phyloP scores from a whole-genome alignment of 1,140 invertebrate species.

The Sarcophaga bullata region DNA sequence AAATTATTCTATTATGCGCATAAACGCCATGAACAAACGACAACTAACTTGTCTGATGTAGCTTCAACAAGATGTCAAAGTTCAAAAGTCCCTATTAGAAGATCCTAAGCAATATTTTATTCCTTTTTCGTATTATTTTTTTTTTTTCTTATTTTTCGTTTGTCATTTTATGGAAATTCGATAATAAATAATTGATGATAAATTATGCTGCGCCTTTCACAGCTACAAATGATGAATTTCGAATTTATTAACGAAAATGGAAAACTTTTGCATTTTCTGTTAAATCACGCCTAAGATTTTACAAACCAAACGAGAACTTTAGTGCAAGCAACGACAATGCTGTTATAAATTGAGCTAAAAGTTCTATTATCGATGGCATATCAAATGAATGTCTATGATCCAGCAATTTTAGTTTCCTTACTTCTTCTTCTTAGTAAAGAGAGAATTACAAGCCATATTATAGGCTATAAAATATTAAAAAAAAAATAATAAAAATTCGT shows the following conservation, averaged over 20 bases:
- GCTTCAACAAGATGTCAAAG: too few relatives aligned
- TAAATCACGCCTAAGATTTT: not conserved
- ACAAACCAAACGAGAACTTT: too few relatives aligned
- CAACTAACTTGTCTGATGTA: too few relatives aligned
- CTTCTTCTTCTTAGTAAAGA: too few relatives aligned
- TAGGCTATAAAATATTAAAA: not conserved
- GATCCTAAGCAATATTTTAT: too few relatives aligned
- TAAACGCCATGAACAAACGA: too few relatives aligned
- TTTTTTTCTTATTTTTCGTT: not conserved
- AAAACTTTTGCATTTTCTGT: not conserved
- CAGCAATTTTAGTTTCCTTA: not conserved
- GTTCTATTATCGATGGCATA: not conserved
- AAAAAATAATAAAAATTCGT: not conserved
- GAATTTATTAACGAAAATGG: not conserved
- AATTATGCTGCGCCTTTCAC: not conserved
- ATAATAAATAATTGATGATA: constrained; percentile 23
- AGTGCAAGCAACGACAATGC: too few relatives aligned
- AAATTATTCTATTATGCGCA: too few relatives aligned
- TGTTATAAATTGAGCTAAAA: not conserved
- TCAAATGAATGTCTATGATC: constrained; percentile 11
- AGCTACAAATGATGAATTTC: not conserved
- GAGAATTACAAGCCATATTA: too few relatives aligned
- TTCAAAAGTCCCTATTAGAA: too few relatives aligned
- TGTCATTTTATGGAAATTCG: not conserved
- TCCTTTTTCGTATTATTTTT: not conserved